These are phyloP conservation scores for Myrmecobius fasciatus DNA, from an alignment of 2,113 vertebrate genomes.

Conservation along the genomic window DNA sequence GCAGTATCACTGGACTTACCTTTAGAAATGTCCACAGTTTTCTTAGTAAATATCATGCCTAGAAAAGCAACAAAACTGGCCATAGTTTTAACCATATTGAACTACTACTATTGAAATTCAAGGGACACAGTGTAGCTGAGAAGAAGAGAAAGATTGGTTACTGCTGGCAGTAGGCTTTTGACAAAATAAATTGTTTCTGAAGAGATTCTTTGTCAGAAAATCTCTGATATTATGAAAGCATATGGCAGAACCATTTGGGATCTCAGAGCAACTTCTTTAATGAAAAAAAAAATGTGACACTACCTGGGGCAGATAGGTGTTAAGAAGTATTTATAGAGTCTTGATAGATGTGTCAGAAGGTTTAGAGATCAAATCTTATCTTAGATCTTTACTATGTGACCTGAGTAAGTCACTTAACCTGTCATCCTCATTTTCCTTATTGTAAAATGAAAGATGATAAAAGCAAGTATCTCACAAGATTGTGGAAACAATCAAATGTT, in stretches of 20 bases:
- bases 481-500: too few species aligned
- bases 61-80: neutral
- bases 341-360: neutral
- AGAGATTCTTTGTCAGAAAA: neutral
- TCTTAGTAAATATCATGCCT: neutral
- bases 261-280: neutral
- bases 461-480: neutral
- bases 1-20: neutral
- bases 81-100: neutral
- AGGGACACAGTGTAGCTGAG: neutral
- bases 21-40: neutral
- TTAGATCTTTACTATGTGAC: neutral
- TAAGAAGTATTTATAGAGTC: too few species aligned
- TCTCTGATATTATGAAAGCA: neutral
- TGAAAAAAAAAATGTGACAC: neutral
- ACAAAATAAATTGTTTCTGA: neutral
- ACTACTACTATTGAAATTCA: neutral
- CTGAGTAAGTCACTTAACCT: neutral
- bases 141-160: neutral
- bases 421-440: neutral
- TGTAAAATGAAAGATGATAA: neutral
- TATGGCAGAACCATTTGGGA: neutral
- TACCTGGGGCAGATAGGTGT: neutral
- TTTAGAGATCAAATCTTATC: too few species aligned
- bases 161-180: neutral